Percentiles rank a stretch among this genome's conserved stretches.
phyloP scores from a whole-genome alignment of 2,113 vertebrate species.

The Nerophis ophidion region DNA sequence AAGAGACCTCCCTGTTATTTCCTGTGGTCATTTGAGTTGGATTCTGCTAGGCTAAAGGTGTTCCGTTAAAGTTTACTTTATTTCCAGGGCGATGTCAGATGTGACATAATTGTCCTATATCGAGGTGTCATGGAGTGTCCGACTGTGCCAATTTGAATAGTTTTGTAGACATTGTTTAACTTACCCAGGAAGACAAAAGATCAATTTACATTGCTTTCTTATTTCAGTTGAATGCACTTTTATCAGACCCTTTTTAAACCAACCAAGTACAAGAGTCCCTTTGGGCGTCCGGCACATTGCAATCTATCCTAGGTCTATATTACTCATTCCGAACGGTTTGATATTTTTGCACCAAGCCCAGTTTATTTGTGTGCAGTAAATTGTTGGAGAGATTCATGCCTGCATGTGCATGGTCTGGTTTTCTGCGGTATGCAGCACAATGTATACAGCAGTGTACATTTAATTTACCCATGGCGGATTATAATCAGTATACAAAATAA shows the following conservation, averaged over 20 bases:
- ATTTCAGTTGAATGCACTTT: conserved; percentile 58
- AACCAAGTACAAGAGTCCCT: conserved; percentile 41
- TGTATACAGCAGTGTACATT: no score
- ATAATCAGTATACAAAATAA: no score
- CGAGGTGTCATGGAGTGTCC: conserved; percentile 43
- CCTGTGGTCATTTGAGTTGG: conserved; percentile 31
- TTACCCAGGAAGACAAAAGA: conserved; percentile 61
- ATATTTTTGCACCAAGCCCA: conserved; percentile 54
- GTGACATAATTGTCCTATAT: conserved; percentile 22
- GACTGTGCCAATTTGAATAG: conserved; percentile 51
- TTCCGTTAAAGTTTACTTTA: conserved; percentile 18
- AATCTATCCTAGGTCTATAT: conserved; percentile 58
- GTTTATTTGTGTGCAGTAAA: conserved; percentile 59
- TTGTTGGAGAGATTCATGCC: no score
- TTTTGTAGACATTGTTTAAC: conserved; percentile 45
- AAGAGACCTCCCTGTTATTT: conserved; percentile 49
- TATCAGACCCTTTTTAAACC: conserved; percentile 46
- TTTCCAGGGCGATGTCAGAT: conserved; percentile 40
- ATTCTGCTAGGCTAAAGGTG: conserved; percentile 38
- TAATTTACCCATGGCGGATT: no score
- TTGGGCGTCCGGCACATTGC: conserved; percentile 48
- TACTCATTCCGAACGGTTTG: conserved; percentile 60
- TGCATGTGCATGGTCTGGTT: no score
- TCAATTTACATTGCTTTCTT: conserved; percentile 60
- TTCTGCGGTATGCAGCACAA: no score